Evolutionary conservation across 2,888 invertebrate species (phyloP).

Genomic region (Acronicta aceris): DNA sequence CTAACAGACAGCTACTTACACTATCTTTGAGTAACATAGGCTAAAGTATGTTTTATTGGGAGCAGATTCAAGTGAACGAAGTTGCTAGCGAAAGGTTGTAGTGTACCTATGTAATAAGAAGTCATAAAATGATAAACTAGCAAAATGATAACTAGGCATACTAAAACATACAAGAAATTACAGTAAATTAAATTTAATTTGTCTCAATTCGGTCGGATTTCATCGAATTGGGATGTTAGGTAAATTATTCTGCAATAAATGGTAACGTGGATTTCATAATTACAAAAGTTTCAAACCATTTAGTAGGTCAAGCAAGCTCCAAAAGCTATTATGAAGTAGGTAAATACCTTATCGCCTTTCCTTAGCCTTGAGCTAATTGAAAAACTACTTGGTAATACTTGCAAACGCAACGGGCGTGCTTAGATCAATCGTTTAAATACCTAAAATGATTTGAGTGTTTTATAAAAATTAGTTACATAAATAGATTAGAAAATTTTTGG

Average conservation of each 20-base stretch:
- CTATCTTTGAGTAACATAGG: no score
- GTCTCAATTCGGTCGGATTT: no score
- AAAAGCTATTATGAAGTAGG: constrained; percentile 49
- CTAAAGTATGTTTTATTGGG: no score
- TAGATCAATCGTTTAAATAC: constrained; percentile 40
- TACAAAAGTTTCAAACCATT: constrained; percentile 20
- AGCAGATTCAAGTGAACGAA: no score
- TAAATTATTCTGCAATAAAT: not conserved
- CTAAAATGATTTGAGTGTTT: constrained; percentile 41
- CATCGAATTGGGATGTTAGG: no score
- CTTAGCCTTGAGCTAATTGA: constrained; percentile 69
- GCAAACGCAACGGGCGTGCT: constrained; percentile 23
- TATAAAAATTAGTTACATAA: constrained; percentile 20
- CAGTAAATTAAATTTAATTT: no score
- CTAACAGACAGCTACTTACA: no score
- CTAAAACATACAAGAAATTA: no score
- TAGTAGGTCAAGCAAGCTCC: constrained; percentile 56
- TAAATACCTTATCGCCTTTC: constrained; percentile 50
- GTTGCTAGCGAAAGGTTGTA: no score
- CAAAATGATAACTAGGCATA: no score
- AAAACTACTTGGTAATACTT: constrained; percentile 44
- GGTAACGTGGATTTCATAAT: not conserved
- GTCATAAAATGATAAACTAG: no score
- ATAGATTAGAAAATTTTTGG: not conserved
- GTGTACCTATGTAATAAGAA: no score